Base-by-base conservation (phyloP, 2,888 invertebrate species). In the Campoplex capitator region DNA sequence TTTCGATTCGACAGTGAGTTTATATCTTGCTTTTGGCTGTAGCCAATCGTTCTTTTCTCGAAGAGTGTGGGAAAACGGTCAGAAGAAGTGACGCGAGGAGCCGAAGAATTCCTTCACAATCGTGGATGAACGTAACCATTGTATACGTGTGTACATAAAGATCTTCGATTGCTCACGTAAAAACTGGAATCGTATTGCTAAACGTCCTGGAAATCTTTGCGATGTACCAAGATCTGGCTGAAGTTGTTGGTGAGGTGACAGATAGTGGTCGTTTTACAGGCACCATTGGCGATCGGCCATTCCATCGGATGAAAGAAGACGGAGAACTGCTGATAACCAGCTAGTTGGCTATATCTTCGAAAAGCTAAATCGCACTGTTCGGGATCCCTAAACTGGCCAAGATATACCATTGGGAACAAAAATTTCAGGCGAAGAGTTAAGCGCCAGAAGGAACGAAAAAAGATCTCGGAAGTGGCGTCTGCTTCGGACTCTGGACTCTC, bases 1-100 rank as follows among this genome's bases (percentile, higher is more conserved):
- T 85, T 70, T 67, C 70, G 68, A 83, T 73, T 62, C 67, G 45
- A 45, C 70, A 65, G 28, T 38, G 18, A 74, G 58, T 86, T 70
- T 71, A 75, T 83, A 56, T 75, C 67, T 68, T 23, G 28, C 68
- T 62, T 32, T 62, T 45, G 38, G 48, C 68, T 75, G 45, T 23
- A 62, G 42, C 51, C 23, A 23, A 54, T 45, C 1, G 3, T 67
- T 18, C 18, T 32, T 58, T 85, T 81, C 54, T 48, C 73, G n/a
- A 42, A 35, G 18, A 67, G 35, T 45, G 38, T 38, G 38, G 38
- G 68, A 75, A n/a, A 23, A 23, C 4, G n/a, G 18, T 67, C 42
- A 67, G 74, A 73, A 23, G 80, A 65, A 76, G 71, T 70, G 68
- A 18, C 51, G 4, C 51, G 51, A 35, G 9, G 32, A 7, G 48